Evolutionary conservation across 1,140 invertebrate genomes (phyloP), one percentile per base, ranked within the genome.

Genomic region (Idris sp.): DNA sequence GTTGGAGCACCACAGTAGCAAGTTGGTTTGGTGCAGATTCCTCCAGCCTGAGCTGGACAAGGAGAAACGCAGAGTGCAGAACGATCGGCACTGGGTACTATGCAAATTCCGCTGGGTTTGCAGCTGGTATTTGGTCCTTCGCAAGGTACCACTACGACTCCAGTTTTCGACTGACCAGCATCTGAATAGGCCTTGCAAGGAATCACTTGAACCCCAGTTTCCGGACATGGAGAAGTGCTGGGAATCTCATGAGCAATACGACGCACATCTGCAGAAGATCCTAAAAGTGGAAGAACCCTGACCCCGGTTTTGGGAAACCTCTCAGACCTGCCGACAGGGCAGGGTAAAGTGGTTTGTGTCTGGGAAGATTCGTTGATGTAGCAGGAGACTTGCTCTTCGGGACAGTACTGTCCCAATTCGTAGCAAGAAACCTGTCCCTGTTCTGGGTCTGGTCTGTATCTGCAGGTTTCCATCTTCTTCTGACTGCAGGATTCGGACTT

Each of bases 71-170:
- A 85, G 0, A 88, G 69, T 0, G 82, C 84, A 0, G 79, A 78
- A n/a, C 84, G 79, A 41, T 88, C 84, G 0, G 76, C 11, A 2
- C 82, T 86, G 1, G 86, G 83, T 0, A 74, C 74, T 0, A 87
- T 78, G 65, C 82, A 83, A 1, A 87, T 65, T 9, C 85, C 86
- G 0, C 77, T 68, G 8, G 61, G 78, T 9, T 82, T 68, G 14
- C 83, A 84, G 0, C 40, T 41, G 0, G 49, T 31, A 10, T 78
- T 76, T 0, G 79, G 41, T 8, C 64, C 79, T 7, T 84, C 80
- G 49, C 85, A 87, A 0, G 86, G 85, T 1, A 87, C 77, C 2
- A 87, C 77, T 0, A 87, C 84, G 0, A 87, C 80, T 0, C 86
- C 86, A 2, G 80, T 72, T 33, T 85, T 85, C 3, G 68, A 77